Percentiles rank a stretch among this genome's conserved stretches.
These are phyloP conservation scores for Nomada hirtipes DNA, from an alignment of 2,888 invertebrate species.

Conservation along the genomic window DNA sequence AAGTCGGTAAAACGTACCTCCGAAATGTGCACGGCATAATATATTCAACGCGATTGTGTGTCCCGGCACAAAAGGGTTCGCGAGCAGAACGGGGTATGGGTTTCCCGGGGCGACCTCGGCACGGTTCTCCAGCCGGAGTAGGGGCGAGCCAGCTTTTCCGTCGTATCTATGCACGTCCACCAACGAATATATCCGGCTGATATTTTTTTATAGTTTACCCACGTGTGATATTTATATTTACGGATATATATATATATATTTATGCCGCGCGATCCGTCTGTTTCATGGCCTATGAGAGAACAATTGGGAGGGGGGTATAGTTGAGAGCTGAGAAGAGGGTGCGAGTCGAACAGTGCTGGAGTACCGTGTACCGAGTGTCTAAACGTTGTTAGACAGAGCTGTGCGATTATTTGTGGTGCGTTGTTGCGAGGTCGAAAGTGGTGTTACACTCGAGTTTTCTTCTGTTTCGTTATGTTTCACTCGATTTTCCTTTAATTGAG, in stretches of 20 bases:
- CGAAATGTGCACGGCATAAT: constrained; percentile 70
- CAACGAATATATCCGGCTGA: constrained; percentile 58
- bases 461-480: too few species aligned
- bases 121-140: constrained; percentile 12
- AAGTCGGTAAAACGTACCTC: constrained; percentile 72
- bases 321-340: not conserved
- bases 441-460: not conserved
- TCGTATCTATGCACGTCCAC: constrained; percentile 27
- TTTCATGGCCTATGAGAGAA: constrained; percentile 56
- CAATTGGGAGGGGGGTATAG: not conserved
- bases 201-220: constrained; percentile 67
- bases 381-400: too few species aligned
- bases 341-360: not conserved
- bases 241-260: constrained; percentile 47
- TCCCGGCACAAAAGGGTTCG: constrained; percentile 52
- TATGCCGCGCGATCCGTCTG: constrained; percentile 57
- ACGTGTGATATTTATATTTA: constrained; percentile 58
- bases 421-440: constrained; percentile 11
- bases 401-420: not conserved
- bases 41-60: constrained; percentile 69
- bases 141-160: constrained; percentile 29
- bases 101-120: constrained; percentile 19
- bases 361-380: not conserved
- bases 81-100: constrained; percentile 8
- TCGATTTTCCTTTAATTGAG: too few species aligned